Base-by-base conservation (phyloP, 2,888 invertebrate genomes). In the Tribolium freemani region DNA sequence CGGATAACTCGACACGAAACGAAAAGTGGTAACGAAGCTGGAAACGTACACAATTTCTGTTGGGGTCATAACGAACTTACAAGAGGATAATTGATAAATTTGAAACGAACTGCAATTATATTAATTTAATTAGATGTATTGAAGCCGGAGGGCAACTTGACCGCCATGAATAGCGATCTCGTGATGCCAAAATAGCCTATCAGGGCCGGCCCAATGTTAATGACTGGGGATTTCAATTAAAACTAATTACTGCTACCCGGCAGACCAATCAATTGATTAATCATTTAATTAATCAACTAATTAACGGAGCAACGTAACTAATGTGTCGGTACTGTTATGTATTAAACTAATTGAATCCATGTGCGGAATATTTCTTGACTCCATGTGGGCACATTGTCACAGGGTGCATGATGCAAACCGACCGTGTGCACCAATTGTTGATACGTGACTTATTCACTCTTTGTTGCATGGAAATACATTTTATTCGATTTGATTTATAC, bases 211-310 rank as follows among this genome's bases (percentile, higher is more conserved):
- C 73, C 88, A 76, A 89, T 88, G 89, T 88, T 90, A 89, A 89
- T 90, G 90, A 90, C 89, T 90, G 88, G 83, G 90, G 90, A 90
- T 91, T 90, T 90, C 90, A 91, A 91, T 91, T 91, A 91, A 89
- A 90, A 86, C 86, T 86, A 86, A 86, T 87, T 87, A 87, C 84
- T 78, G 81, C 83, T 81, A 81, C 83, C 83, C 84, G 83, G 82
- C 84, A 84, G 84, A 83, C 85, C 85, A 84, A 86, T 87, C 85
- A 85, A 85, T 86, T 86, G 85, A 86, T 86, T 86, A 86, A 86
- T 86, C 84, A 86, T 84, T 84, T 85, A 84, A 86, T 86, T 86
- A 85, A 86, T 85, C 83, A 85, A 84, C 83, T 86, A 85, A 86
- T 86, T 86, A 85, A 84, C 84, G 83, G 79, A 84, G 83, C 83